Evolutionary conservation across 1,140 invertebrate genomes (phyloP), one percentile per base, ranked within the genome.

Genomic region (Caenorhabditis brenneri): DNA sequence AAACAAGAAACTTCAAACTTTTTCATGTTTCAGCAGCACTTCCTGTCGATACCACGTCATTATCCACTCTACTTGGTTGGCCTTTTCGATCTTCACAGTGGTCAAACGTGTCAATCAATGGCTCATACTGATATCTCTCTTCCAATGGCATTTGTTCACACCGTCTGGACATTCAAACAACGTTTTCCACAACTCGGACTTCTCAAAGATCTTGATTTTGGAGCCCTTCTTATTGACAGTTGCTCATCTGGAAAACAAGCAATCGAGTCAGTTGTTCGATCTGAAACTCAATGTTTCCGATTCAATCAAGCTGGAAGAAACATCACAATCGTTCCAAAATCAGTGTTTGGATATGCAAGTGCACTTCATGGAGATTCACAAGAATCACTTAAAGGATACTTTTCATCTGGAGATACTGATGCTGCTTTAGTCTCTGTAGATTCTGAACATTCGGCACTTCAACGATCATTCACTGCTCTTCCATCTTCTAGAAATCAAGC

Each of bases 41-140:
- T 88, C 78, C 81, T 88, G 31, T 87, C 86, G 24, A 82, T 88
- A 16, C 88, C 88, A 16, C 83, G 88, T 46, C 88, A 89, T 39
- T 89, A 90, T 65, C 86, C 87, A 4, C 60, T 90, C 16, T 90
- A 88, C 55, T 29, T 90, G 7, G 81, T 87, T n/a, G 89, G 87
- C 22, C 74, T 90, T 36, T 90, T 90, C 78, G 89, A 90, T 78
- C 85, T 89, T 7, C 89, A 90, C 79, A 65, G 58, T 42, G 89
- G 89, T 1, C 60, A 80, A 49, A 81, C 82, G 31, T 90, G 89
- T 79, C 78, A 88, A 46, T 84, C 79, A 6, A 60, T 89, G 49
- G 42, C 48, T 22, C 80, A 86, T 36, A 86, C 88, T 33, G 83
- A 84, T 60, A 83, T 91, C 74, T 81, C 84, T 6, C 81, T 89